Base-by-base conservation (phyloP, 2,113 vertebrate species). In the Sinocyclocheilus anophthalmus region DNA sequence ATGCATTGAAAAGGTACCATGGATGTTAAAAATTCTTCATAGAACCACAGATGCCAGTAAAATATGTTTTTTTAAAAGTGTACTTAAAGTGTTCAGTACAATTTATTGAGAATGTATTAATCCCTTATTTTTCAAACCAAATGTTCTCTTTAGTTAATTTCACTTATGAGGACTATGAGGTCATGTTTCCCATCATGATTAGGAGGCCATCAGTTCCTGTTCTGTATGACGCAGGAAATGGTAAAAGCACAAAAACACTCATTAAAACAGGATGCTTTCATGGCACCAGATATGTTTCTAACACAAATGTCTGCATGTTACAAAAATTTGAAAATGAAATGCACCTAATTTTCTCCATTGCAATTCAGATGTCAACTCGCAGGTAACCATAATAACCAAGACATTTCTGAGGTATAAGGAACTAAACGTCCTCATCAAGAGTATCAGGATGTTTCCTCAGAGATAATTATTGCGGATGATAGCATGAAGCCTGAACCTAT, bases 161-260 rank as follows among this genome's bases (percentile, higher is more conserved):
- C 80, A 50, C 77, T 24, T 94, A 85, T 85, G 57, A 88, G 33
- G 72, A 92, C 2, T 87, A 92, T 18, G 42, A 91, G 26, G 94
- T 86, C 37, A 87, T 84, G 0, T 95, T 96, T 87, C 94, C 94
- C 1, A 91, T 96, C 77, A 84, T 83, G 33, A 93, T 95, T 57
- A 83, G 79, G 22, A 84, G 92, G 75, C 91, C 91, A 42, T 37
- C 39, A 13, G 50, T 93, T 11, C 94, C 95, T 79, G 91, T 92
- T 84, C 88, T 96, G 45, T 91, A 91, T 18, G 93, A 95, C 79
- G 91, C 93, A 14, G 95, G 94, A 85, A 85, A 84, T 86, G 87
- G 90, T 90, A 81, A 48, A 12, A 12, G 3, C 45, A 48, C 11
- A 45, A 10, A 45, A 13, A 50, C 13, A 48, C 11, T 13, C 1